Base-by-base conservation (phyloP, 2,888 invertebrate genomes). In the Lamproptera curius region DNA sequence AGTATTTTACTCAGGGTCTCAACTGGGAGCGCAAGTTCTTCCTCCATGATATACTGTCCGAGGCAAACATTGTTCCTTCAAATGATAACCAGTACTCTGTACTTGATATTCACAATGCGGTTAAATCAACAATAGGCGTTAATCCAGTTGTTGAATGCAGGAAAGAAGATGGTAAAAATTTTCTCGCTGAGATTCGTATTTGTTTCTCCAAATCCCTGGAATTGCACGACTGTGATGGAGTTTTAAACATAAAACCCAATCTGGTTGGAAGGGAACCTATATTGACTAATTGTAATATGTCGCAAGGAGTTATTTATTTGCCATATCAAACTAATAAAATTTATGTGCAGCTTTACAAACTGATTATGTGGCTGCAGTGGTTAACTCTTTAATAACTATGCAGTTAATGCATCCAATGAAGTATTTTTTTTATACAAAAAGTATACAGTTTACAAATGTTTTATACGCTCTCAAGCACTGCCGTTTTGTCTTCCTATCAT, bases 141-240 rank as follows among this genome's bases (percentile, higher is more conserved):
- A 90, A 89, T 55, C 91, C 92, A 0, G 87, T 88, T 33, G 89
- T 95, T 36, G 89, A 91, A 62, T 95, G 95, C 62, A 76, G 89
- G 4, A 84, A 81, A 28, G 91, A 93, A 65, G 76, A 88, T 1
- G 89, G 89, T 15, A 76, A 88, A 14, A 89, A 88, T 1, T 91
- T 90, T 62, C 66, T 95, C 41, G 89, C 90, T 14, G 95, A 95
- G 70, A 90, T 95, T 45, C 85, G 93, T 14, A 89, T 95, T 41
- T 95, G 95, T 63, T 92, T 95, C 57, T 86, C 92, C 64, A 94
- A 93, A 65, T 70, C 76, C 0, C 71, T 95, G 14, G 70, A 89
- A 28, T 65, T 93, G 11, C 84, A 90, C 1, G 89, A 94, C 65
- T 95, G 95, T 65, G 90, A 93, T 70, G 90, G 90, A 8, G 84